Percentiles rank a stretch among this genome's conserved stretches.
These are phyloP conservation scores for Julus scandinavius DNA, from an alignment of 2,888 invertebrate species.

Conservation along the genomic window DNA sequence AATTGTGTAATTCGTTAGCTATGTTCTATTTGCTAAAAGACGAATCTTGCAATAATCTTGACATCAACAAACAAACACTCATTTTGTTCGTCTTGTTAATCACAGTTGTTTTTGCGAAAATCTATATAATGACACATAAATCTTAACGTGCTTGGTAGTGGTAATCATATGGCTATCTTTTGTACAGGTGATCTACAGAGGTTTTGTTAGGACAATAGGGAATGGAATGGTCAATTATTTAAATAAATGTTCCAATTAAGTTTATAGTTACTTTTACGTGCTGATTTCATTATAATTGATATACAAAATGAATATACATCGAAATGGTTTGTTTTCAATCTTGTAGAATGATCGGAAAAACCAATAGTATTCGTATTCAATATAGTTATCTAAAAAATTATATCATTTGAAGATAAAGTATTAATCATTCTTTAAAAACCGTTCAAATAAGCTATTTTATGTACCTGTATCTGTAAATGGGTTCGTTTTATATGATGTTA, in stretches of 20 bases:
- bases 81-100: conserved; percentile 32
- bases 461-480: not conserved
- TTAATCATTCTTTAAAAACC: not conserved
- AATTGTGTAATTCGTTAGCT: too few relatives aligned
- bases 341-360: conserved; percentile 22
- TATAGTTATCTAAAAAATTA: not conserved
- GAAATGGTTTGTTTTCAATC: not conserved
- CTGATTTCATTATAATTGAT: not conserved
- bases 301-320: not conserved
- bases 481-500: not conserved
- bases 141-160: not conserved
- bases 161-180: not conserved
- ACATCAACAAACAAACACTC: not conserved
- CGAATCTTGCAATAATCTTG: not conserved
- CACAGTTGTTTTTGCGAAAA: not conserved
- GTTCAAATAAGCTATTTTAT: not conserved
- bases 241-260: too few relatives aligned
- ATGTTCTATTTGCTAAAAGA: not conserved
- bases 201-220: not conserved
- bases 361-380: not conserved
- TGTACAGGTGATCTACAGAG: not conserved
- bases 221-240: not conserved
- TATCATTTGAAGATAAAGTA: not conserved
- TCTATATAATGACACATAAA: not conserved
- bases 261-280: too few relatives aligned